phyloP scores from a whole-genome alignment of 2,888 invertebrate genomes.

The Amitus sp. region DNA sequence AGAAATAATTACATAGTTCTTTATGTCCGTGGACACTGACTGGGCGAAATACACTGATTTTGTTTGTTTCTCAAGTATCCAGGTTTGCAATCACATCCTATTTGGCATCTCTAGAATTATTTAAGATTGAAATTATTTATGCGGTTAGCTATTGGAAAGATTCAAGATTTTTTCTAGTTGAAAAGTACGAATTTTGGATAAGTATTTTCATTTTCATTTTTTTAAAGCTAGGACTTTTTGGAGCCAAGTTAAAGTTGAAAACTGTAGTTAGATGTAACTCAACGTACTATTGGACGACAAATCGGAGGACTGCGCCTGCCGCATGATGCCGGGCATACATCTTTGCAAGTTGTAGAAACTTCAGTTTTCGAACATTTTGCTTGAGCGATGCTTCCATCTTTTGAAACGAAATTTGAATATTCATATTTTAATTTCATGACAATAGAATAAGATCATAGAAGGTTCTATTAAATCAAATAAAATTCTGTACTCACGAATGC shows the following conservation, averaged over 20 bases:
- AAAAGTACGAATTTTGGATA: too few relatives aligned
- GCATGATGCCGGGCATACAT: not conserved
- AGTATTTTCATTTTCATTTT: too few relatives aligned
- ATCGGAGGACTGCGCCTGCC: not conserved
- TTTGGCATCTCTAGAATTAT: not conserved
- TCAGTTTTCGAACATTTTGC: not conserved
- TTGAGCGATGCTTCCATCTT: not conserved
- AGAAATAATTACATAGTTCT: too few relatives aligned
- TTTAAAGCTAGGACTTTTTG: too few relatives aligned
- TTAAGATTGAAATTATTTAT: too few relatives aligned
- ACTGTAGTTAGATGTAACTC: not conserved
- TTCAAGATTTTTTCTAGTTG: too few relatives aligned
- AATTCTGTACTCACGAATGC: not conserved
- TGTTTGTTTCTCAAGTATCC: not conserved
- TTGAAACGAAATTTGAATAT: too few relatives aligned
- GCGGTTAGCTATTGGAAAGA: too few relatives aligned
- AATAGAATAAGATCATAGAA: too few relatives aligned
- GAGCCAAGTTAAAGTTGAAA: too few relatives aligned
- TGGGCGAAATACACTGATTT: not conserved
- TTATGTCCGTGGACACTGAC: not conserved
- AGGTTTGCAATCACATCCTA: not conserved
- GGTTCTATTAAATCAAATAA: too few relatives aligned
- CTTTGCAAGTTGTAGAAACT: not conserved
- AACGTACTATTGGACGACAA: not conserved
- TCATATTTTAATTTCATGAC: too few relatives aligned